These are phyloP conservation scores for Silurus lanzhouensis DNA, from an alignment of 2,797 vertebrate species.

Conservation along the genomic window DNA sequence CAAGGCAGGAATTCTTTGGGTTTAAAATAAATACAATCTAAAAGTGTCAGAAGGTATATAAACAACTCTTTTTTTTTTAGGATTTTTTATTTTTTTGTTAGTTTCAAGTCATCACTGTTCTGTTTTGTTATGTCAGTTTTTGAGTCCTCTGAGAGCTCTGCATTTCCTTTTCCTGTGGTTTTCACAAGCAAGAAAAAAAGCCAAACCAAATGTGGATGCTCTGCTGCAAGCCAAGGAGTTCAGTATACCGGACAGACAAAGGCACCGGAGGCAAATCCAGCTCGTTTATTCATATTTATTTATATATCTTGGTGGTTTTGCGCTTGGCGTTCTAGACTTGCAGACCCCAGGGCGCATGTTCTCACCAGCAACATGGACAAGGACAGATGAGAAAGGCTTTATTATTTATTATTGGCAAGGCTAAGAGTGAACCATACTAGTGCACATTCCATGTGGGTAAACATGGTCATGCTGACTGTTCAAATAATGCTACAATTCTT, in stretches of 20 bases:
- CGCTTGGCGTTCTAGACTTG: slow-evolving; percentile 76
- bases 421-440: slow-evolving; percentile 67
- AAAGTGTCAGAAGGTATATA: slow-evolving; percentile 28
- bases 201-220: slow-evolving; percentile 82
- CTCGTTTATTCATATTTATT: slow-evolving; percentile 77
- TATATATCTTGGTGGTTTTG: slow-evolving; percentile 72
- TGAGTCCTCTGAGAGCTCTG: slow-evolving; percentile 68
- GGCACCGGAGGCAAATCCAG: slow-evolving; percentile 70
- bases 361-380: slow-evolving; percentile 50
- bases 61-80: neutral
- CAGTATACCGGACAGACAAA: slow-evolving; percentile 77
- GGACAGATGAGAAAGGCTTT: slow-evolving; percentile 72
- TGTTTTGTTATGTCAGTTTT: slow-evolving; percentile 70
- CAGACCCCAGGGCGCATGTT: slow-evolving; percentile 76
- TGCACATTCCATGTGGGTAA: slow-evolving; percentile 73
- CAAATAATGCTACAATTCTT: neutral
- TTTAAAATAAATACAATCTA: neutral
- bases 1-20: neutral
- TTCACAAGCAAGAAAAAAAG: slow-evolving; percentile 68
- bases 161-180: slow-evolving; percentile 83
- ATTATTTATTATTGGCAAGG: slow-evolving; percentile 60
- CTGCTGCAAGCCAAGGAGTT: slow-evolving; percentile 65
- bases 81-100: slow-evolving; percentile 55
- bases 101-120: slow-evolving; percentile 68
- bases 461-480: slow-evolving; percentile 44